Evolutionary conservation across 2,797 vertebrate genomes (phyloP), one percentile per base, ranked within the genome.

Genomic region (Denticeps clupeoides): DNA sequence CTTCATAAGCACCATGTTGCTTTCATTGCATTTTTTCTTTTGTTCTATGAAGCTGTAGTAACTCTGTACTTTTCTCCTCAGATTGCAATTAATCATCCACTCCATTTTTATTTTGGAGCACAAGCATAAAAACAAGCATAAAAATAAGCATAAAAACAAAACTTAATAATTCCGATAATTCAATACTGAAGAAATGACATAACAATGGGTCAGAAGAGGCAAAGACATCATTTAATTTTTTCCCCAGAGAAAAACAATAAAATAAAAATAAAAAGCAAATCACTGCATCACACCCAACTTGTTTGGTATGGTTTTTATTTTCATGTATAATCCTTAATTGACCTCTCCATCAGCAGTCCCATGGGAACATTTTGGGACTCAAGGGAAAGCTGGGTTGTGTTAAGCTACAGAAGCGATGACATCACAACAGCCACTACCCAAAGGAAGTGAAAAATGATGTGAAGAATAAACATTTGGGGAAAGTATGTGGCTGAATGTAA

Each of bases 241-340:
- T n/a, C n/a, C n/a, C n/a, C 73, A 81, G 77, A 82, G 78, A 80
- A 79, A 78, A 75, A 65, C 77, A 81, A 83, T 71, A 79, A 65
- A 81, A 80, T 41, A 56, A 59, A 37, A 31, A 56, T 60, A 48
- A 31, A 48, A 41, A 58, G 54, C 46, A 64, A 64, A 51, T 63
- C 54, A 65, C 65, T 55, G 65, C 61, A 64, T 58, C 31, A 55
- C 55, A 53, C 55, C 72, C 53, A 59, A 70, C 64, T 62, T 45
- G 61, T 56, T 51, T 42, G 43, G 56, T 47, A 56, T 63, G 54
- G 49, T 67, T 55, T 58, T 63, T 38, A 8, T 15, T 45, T 38
- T 48, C n/a, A n/a, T 9, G 49, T 44, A 46, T 24, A 8, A 31
- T 41, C 35, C 57, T 60, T 28, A 41, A 50, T 62, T 57, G 23